Base-by-base conservation (phyloP, 2,888 invertebrate species). In the Brachypalpus laphriformis region DNA sequence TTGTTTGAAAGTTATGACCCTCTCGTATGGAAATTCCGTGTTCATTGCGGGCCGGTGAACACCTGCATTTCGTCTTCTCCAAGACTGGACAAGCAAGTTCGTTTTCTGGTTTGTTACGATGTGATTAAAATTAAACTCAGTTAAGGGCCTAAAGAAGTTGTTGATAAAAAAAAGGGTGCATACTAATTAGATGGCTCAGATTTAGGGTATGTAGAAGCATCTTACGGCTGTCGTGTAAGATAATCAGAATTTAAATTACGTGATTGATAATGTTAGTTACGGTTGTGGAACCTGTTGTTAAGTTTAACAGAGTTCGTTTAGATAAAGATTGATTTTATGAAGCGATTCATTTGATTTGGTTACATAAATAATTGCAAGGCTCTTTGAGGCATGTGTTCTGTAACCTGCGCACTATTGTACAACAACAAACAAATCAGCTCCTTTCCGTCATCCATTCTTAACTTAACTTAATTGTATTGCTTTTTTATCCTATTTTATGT, bases 31-130 rank as follows among this genome's bases (percentile, higher is more conserved):
- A 63, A 61, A 70, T 61, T 45, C 18, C 61, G 8, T 42, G 34
- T 37, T 42, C 25, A 57, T 25, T 31, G 9, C 51, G 40, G 40
- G 8, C 16, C 22, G 20, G 31, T 83, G 78, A 85, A 80, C 83
- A 85, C 83, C 83, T 85, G 83, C 74, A 78, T 54, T 61, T 11
- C 18, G 18, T 56, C 18, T 71, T 28, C 25, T 37, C 42, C 11
- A 31, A 14, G 47, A 61, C 59, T 77, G 51, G 57, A 16, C 37
- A 45, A 22, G 37, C 61, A 14, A 70, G 54, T 68, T 61, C 31
- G 42, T 37, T 68, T 66, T 65, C 74, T 66, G 49, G 56, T 75
- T 40, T 56, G 57, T 49, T 66, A 57, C 37, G 75, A 75, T 47
- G 75, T 65, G 57, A 66, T 57, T 56, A 65, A 65, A 25, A 28